A percentile compares a stretch with the other conserved stretches of the same genome.
phyloP scores from a whole-genome alignment of 2,888 invertebrate species.

The Fissipunctia ypsillon region DNA sequence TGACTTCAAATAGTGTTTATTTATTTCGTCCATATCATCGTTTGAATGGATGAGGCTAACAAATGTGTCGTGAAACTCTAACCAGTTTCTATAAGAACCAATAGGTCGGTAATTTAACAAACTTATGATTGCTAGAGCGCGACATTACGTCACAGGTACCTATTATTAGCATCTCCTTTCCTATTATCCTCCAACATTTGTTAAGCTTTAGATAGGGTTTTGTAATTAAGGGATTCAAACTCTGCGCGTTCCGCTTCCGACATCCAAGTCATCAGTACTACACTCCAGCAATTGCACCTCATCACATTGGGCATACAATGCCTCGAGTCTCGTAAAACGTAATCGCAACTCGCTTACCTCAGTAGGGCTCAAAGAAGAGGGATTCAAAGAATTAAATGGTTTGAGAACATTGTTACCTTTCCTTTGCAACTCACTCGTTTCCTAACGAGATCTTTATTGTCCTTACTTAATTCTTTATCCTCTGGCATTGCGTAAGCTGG shows the following conservation, averaged over 20 bases:
- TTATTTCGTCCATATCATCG: background rate
- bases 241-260: background rate
- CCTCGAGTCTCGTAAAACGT: background rate
- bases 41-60: slow-evolving; percentile 3
- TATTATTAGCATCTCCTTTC: background rate
- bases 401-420: background rate
- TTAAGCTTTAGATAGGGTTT: background rate
- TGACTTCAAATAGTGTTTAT: background rate
- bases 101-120: background rate
- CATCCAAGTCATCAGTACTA: background rate
- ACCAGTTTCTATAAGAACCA: background rate
- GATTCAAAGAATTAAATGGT: background rate
- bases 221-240: too few species aligned
- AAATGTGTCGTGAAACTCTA: background rate
- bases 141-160: background rate
- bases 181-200: background rate
- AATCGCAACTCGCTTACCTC: background rate
- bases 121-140: background rate
- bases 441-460: background rate
- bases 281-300: background rate
- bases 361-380: background rate
- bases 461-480: background rate
- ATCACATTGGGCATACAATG: background rate
- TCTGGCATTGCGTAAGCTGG: background rate
- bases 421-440: background rate